Base-by-base conservation (phyloP, 2,888 invertebrate species). In the Tetranychus piercei region DNA sequence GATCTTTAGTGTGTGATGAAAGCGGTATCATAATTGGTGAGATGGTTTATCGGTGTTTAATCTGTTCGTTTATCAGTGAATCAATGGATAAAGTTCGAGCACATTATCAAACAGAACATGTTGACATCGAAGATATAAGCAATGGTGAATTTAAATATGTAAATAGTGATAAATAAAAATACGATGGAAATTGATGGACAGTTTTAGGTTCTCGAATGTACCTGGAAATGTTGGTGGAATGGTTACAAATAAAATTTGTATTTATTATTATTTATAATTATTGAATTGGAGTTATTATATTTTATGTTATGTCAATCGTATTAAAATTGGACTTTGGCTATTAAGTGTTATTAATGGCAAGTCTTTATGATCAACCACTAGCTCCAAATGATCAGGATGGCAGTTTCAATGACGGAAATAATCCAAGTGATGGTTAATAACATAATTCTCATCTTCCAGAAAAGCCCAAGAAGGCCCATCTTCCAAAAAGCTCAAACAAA, bases 61-160 rank as follows among this genome's bases (percentile, higher is more conserved):
- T 69, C 20, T 69, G 69, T 22, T 69, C 69, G 7, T 69, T 69
- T 69, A 69, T 69, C 8, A 69, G 69, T 69, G 69, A 20, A 69
- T 69, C 69, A 69, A 69, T 69, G 69, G 69, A 69, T 23, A 69
- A 69, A 22, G 22, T 69, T 23, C 69, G 69, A 20, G 34, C 20
- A 20, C 69, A 69, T 34, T 69, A 69, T 69, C 69, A 69, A 69
- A 69, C 20, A 23, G 69, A 69, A 15, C 69, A 69, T 23, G 69
- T 69, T 69, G 69, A 69, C 34, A 69, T 69, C 22, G 69, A 69
- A 20, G 69, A 69, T 69, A 23, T 23, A 23, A 20, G 20, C 22
- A 69, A 69, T 69, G 69, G 69, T 69, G 22, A 23, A 23, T 69
- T 23, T 23, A 23, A 11, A 23, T 20, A 23, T 23, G 20, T 23